phyloP scores from a whole-genome alignment of 2,113 vertebrate species.

The Ceyx melanurus region DNA sequence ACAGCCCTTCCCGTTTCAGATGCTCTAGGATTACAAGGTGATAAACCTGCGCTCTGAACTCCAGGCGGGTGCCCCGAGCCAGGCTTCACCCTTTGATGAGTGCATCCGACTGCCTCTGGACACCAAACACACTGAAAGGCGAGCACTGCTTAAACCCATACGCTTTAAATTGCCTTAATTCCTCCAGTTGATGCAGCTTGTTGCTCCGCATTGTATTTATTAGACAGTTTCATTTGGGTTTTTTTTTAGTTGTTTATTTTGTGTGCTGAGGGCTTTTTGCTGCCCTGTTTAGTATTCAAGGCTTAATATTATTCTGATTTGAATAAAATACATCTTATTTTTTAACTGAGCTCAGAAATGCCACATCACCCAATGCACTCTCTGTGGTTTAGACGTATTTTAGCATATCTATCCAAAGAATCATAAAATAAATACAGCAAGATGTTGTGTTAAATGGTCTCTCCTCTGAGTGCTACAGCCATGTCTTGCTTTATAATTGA shows the following conservation, averaged over 20 bases:
- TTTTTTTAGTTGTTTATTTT: conserved; percentile 54
- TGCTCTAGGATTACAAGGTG: conserved; percentile 41
- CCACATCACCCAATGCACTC: conserved; percentile 5
- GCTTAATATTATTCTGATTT: conserved; percentile 35
- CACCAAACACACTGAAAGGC: not conserved
- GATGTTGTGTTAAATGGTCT: not conserved
- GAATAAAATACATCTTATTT: conserved; percentile 45
- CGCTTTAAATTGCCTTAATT: conserved; percentile 65
- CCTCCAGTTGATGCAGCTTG: conserved; percentile 48
- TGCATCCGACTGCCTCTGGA: conserved; percentile 12
- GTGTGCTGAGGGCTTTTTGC: conserved; percentile 47
- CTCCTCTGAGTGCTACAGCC: not conserved
- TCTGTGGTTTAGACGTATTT: conserved; percentile 21
- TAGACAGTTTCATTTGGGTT: conserved; percentile 56
- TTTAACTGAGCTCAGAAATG: conserved; percentile 44
- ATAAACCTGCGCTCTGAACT: conserved; percentile 53
- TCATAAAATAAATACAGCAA: conserved; percentile 4
- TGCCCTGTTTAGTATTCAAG: conserved; percentile 52
- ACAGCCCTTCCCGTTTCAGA: conserved; percentile 6
- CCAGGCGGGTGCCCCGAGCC: not conserved
- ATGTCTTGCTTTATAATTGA: not conserved
- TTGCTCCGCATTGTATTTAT: conserved; percentile 57
- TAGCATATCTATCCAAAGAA: not conserved
- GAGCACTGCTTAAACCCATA: conserved; percentile 10
- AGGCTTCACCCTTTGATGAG: conserved; percentile 5